These are phyloP conservation scores for Macaria liturata DNA, from an alignment of 2,888 invertebrate species.

Conservation along the genomic window DNA sequence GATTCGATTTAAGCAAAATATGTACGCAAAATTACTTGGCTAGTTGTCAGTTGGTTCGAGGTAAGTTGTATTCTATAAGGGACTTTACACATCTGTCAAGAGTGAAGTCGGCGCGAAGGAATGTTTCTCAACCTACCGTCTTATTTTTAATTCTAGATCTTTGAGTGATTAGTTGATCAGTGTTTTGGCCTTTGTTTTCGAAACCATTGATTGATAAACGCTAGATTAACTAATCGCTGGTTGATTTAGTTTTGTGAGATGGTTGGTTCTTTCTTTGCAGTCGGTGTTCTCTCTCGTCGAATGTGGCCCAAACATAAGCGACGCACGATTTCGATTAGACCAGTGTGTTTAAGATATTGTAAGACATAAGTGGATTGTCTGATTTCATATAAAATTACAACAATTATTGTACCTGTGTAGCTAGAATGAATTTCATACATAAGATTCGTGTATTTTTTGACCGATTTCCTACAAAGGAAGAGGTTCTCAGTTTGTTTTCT, in stretches of 20 bases:
- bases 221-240: no score
- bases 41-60: constrained; percentile 71
- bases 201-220: no score
- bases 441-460: constrained; percentile 42
- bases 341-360: constrained; percentile 44
- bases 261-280: no score
- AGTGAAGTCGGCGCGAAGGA: not conserved
- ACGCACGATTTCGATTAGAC: constrained; percentile 32
- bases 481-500: no score
- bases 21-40: constrained; percentile 72
- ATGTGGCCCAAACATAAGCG: constrained; percentile 13
- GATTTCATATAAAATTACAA: constrained; percentile 48
- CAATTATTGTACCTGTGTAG: constrained; percentile 76
- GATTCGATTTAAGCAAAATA: constrained; percentile 70
- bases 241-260: no score
- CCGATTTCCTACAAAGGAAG: no score
- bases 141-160: no score
- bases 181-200: no score
- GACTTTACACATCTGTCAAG: not conserved
- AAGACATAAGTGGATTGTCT: constrained; percentile 76
- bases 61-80: constrained; percentile 48
- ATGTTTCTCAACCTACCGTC: no score
- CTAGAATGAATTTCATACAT: constrained; percentile 75
- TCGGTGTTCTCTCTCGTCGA: not conserved
- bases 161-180: no score